Percentiles rank a stretch among this genome's conserved stretches.
Evolutionary conservation across 2,888 invertebrate species (phyloP).

Genomic region (Drosophila anceps): DNA sequence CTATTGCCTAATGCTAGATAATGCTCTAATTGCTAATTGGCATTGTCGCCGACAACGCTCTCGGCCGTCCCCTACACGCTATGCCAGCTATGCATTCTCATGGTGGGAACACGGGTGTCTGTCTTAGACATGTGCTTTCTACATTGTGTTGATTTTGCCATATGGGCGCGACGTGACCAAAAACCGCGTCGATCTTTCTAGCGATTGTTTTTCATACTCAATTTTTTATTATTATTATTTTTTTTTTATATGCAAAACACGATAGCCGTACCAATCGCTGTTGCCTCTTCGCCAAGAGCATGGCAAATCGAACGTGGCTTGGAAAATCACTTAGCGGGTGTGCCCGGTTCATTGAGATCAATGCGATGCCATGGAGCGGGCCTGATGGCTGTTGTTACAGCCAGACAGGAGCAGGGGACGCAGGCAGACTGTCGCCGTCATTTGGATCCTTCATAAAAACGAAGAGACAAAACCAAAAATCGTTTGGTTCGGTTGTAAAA

Average conservation of each 20-base stretch:
- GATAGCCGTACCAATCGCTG: conserved; percentile 6
- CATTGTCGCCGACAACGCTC: conserved; percentile 32
- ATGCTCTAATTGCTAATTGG: conserved; percentile 74
- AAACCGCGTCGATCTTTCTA: conserved; percentile 25
- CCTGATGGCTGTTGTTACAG: conserved; percentile 26
- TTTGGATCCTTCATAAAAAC: conserved; percentile 42
- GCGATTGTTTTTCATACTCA: conserved; percentile 14
- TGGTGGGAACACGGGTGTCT: neutral
- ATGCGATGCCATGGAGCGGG: conserved; percentile 32
- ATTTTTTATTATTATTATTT: too few species aligned
- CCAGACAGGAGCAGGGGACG: neutral
- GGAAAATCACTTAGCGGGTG: conserved; percentile 68
- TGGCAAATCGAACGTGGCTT: conserved; percentile 23
- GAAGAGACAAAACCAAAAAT: conserved; percentile 1
- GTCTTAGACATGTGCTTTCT: conserved; percentile 25
- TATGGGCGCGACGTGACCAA: conserved; percentile 37
- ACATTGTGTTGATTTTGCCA: conserved; percentile 19
- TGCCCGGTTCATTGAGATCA: conserved; percentile 51
- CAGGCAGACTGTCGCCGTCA: conserved; percentile 28
- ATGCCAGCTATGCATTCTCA: neutral
- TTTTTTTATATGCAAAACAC: conserved; percentile 40
- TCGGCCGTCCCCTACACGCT: neutral
- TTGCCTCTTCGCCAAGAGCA: conserved; percentile 3
- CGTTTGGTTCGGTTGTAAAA: conserved; percentile 42
- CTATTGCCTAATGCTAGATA: conserved; percentile 57